phyloP scores from a whole-genome alignment of 2,113 vertebrate species.

The Cettia cetti region DNA sequence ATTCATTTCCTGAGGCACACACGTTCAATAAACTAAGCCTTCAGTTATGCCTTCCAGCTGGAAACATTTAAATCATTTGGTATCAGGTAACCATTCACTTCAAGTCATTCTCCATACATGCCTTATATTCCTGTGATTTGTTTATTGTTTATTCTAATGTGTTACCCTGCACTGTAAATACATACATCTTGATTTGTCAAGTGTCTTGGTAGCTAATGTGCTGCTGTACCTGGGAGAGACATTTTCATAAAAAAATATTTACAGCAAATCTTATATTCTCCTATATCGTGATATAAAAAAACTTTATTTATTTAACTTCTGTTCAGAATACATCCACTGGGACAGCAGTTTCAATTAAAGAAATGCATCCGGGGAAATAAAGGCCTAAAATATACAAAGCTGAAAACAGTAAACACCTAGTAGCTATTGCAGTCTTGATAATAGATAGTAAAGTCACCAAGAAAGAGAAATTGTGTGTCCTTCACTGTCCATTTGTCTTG shows the following conservation, averaged over 20 bases:
- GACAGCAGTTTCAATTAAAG: neutral
- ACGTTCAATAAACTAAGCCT: neutral
- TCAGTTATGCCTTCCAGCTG: neutral
- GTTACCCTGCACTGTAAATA: neutral
- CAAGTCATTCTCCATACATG: neutral
- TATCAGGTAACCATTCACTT: neutral
- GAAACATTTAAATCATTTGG: neutral
- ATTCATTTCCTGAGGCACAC: neutral
- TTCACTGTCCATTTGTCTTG: neutral
- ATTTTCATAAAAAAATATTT: conserved; percentile 29
- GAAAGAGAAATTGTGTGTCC: neutral
- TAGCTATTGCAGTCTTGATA: neutral
- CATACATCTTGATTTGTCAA: conserved; percentile 16
- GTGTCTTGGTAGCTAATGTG: neutral
- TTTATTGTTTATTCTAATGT: neutral
- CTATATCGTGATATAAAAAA: neutral
- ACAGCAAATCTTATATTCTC: neutral
- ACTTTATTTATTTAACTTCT: neutral
- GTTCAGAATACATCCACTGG: neutral
- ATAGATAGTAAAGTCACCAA: neutral
- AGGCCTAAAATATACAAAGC: neutral
- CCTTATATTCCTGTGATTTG: neutral
- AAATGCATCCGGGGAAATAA: neutral
- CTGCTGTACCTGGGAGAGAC: neutral
- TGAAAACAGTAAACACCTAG: neutral